phyloP scores from a whole-genome alignment of 2,888 invertebrate species.

The Anthoptus insignis region DNA sequence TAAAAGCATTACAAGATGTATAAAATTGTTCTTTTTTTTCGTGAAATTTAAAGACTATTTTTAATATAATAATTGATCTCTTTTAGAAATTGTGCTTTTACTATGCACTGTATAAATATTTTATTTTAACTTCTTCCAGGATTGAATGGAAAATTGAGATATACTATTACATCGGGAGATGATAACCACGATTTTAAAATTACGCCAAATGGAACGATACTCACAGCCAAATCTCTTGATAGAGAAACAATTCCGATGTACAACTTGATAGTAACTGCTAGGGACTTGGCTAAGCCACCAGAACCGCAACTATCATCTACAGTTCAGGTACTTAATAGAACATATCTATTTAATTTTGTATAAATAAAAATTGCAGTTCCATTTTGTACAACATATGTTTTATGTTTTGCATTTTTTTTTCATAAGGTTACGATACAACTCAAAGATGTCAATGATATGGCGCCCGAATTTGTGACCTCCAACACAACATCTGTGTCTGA shows the following conservation, averaged over 20 bases:
- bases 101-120: too few species aligned
- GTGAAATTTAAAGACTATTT: too few species aligned
- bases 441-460: constrained; percentile 97
- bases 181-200: constrained; percentile 94
- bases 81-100: too few species aligned
- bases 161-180: constrained; percentile 94
- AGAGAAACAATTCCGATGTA: constrained; percentile 94
- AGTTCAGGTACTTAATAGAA: constrained; percentile 96
- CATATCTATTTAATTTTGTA: too few species aligned
- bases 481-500: constrained; percentile 94
- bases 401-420: neutral
- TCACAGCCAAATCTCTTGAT: constrained; percentile 92
- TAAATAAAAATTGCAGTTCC: too few species aligned
- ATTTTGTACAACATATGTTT: too few species aligned
- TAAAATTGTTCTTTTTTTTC: too few species aligned
- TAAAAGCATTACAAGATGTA: too few species aligned
- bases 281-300: constrained; percentile 92
- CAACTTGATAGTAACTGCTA: constrained; percentile 95
- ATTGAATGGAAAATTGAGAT: constrained; percentile 94
- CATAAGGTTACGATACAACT: constrained; percentile 92
- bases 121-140: constrained; percentile 84
- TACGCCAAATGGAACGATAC: constrained; percentile 94
- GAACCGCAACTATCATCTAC: constrained; percentile 93
- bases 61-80: too few species aligned
- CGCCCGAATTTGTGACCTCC: constrained; percentile 94